Conservation (phyloP, 2,888 invertebrate genomes). For the Norana najaformis region DNA sequence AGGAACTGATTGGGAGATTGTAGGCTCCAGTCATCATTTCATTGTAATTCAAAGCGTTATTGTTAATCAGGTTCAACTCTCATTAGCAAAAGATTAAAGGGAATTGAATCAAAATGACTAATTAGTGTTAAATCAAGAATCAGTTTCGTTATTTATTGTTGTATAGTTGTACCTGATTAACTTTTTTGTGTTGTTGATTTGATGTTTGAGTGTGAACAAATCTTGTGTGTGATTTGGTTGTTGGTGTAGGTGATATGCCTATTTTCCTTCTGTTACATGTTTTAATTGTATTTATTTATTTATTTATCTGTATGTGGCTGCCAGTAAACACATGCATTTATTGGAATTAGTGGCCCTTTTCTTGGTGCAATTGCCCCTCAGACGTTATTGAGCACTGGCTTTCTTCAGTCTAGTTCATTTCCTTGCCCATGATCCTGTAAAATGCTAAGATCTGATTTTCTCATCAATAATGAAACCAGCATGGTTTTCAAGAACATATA, state of each 20-base stretch:
- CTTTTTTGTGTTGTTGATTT: not conserved
- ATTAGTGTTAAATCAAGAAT: not conserved
- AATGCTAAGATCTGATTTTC: not conserved
- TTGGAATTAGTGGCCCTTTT: not conserved
- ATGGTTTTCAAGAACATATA: not conserved
- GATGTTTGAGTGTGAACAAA: not conserved
- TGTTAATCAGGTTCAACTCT: not conserved
- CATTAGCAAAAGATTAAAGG: not conserved
- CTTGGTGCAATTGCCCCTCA: not conserved
- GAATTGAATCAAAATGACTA: not conserved
- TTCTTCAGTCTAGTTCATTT: not conserved
- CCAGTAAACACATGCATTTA: conserved; percentile 13
- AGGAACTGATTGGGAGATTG: not conserved
- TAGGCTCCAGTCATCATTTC: not conserved
- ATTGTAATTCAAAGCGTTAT: not conserved
- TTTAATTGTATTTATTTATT: not conserved
- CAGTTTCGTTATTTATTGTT: not conserved
- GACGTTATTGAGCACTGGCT: not conserved
- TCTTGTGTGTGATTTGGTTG: not conserved
- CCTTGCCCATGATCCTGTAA: not conserved
- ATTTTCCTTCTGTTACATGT: not conserved
- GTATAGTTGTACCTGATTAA: not conserved
- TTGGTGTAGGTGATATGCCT: not conserved
- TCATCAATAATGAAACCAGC: not conserved
- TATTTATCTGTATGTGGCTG: not conserved